Conservation (phyloP, 1,140 invertebrate species). For the Meloidogyne exigua region DNA sequence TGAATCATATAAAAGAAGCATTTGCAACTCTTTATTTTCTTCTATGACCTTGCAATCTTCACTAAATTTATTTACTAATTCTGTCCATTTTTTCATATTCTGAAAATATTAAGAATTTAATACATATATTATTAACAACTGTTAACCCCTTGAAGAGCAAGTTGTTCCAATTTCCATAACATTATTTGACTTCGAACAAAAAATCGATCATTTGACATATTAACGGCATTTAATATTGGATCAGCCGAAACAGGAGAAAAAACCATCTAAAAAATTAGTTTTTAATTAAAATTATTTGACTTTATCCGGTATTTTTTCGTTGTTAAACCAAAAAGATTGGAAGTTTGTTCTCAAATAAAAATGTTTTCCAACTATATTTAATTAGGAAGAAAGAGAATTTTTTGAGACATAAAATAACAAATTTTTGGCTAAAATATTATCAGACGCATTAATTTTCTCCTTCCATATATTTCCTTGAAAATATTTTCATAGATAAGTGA, state of each 20-base stretch:
- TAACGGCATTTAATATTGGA: constrained; percentile 28
- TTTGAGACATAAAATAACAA: too few relatives aligned
- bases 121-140: not conserved
- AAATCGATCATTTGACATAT: not conserved
- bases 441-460: too few relatives aligned
- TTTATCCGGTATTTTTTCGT: too few relatives aligned
- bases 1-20: constrained; percentile 27
- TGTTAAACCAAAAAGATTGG: too few relatives aligned
- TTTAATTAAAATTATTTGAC: not conserved
- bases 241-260: constrained; percentile 32
- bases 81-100: constrained; percentile 32
- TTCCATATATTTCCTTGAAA: too few relatives aligned
- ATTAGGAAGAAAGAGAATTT: too few relatives aligned
- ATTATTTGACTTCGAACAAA: constrained; percentile 21
- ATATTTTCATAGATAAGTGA: too few relatives aligned
- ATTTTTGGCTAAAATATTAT: too few relatives aligned
- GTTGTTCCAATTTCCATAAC: constrained; percentile 39
- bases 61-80: constrained; percentile 33
- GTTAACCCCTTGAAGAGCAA: constrained; percentile 17
- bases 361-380: too few relatives aligned
- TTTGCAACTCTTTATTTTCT: constrained; percentile 27
- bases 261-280: constrained; percentile 21
- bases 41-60: constrained; percentile 16
- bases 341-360: too few relatives aligned
- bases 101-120: not conserved